Evolutionary conservation across 2,888 invertebrate species (phyloP), one percentile per base, ranked within the genome.

Genomic region (Watsonalla cultraria): DNA sequence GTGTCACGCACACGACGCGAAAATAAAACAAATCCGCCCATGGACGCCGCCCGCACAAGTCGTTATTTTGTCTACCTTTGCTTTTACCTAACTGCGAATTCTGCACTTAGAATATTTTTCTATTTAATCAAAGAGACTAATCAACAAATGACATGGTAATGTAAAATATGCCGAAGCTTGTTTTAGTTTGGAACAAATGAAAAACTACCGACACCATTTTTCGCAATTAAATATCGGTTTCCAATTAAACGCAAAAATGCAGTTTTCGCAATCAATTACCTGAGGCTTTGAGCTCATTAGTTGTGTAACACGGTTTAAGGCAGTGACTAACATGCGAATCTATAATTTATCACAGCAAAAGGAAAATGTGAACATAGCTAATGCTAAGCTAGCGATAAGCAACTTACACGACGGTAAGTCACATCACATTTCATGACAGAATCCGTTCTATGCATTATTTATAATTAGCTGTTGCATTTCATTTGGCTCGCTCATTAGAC

Each of bases 401-500:
- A 37, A 24, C 59, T 61, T 60, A 65, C 62, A 68, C 60, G 57
- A 60, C 66, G 58, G 57, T 63, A 64, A 60, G 59, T 65, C 61
- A 58, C 53, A 64, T 52, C 58, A 59, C 59, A 66, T 76, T 65
- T 72, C 82, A 80, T 78, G 80, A 78, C 71, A 76, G 72, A 74
- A 74, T 75, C 56, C 58, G 59, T 69, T 74, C 64, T 71, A 76
- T 73, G 72, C 73, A 71, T 72, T 62, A 64, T 57, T 71, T 5
- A 42, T 42, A 76, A 80, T 80, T 75, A 65, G 74, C 78, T 70
- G 70, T 71, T 75, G 71, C 72, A 76, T 82, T 64, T 68, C 77
- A 80, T 80, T 80, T 72, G 80, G 76, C 77, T 73, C 71, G 76
- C 80, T 77, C 68, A 76, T 82, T 82, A 80, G 70, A 74, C 71